Evolutionary conservation across 1,140 invertebrate species (phyloP), one percentile per base, ranked within the genome.

Genomic region (Drosophila serrata): DNA sequence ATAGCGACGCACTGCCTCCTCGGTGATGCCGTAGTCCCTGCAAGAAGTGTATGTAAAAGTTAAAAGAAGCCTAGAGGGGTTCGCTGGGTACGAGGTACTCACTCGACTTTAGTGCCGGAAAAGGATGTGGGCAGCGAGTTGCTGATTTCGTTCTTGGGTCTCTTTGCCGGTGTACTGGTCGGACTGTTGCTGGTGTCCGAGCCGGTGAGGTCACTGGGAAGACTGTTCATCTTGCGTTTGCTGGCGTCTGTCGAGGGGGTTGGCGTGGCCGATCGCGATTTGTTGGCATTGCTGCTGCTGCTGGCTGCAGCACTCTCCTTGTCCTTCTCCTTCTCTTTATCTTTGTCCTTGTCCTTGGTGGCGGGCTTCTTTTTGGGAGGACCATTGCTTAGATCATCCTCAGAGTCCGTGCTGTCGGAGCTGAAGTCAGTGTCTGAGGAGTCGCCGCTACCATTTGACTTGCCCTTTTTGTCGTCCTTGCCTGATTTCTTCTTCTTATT

Each of bases 1-100:
- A 93, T 99, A 99, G 17, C 98, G 94, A 19, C 98, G 94, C 6
- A 99, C 98, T 2, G 97, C 96, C 80, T 99, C 98, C 93, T 99
- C 98, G 4, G 97, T 98, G 17, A 99, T 97, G 22, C 97, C 97
- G 80, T 97, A 97, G 84, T 97, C 96, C 90, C 96, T 97, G 67
- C 64, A 81, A 85, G 11, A 97, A 62, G 65, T 76, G 27, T 62
- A 8, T 39, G 43, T 3, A 24, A 40, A 33, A 24, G 13, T 59
- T 59, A 61, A 46, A 22, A 15, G 11, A 37, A 37, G n/a, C 22
- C 9, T 8, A 17, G 4, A 12, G 11, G 4, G 12, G 24, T 15
- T 15, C 39, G 0, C 37, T 19, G 8, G 12, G 0, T n/a, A 6
- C 13, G 13, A 1, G 17, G 35, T 31, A 79, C 92, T 69, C 63